phyloP scores from a whole-genome alignment of 1,140 invertebrate species.

The Drosophila lacertosa region DNA sequence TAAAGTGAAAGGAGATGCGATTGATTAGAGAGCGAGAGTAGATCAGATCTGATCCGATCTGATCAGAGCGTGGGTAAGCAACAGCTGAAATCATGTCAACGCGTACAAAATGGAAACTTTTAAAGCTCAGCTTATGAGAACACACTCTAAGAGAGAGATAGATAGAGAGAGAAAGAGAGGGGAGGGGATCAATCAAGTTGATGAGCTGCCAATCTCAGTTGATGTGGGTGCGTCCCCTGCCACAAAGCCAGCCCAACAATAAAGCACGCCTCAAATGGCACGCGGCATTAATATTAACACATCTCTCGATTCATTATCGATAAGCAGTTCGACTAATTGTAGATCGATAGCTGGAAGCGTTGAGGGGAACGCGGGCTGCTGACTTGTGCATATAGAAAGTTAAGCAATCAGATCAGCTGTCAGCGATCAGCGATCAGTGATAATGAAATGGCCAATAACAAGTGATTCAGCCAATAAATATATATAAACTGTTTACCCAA shows the following conservation, averaged over 20 bases:
- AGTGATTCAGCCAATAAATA: no score
- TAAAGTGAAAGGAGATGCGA: conserved; percentile 74
- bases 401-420: not conserved
- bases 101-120: conserved; percentile 64
- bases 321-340: conserved; percentile 32
- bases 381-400: conserved; percentile 56
- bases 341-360: not conserved
- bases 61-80: conserved; percentile 40
- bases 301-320: conserved; percentile 35
- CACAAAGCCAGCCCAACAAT: not conserved
- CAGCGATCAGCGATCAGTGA: no score
- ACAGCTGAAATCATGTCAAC: conserved; percentile 63
- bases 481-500: no score
- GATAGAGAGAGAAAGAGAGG: not conserved
- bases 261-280: conserved; percentile 20
- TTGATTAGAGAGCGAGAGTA: conserved; percentile 55
- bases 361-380: no score
- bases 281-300: conserved; percentile 44
- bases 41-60: conserved; percentile 36
- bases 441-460: no score
- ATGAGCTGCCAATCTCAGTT: conserved; percentile 5
- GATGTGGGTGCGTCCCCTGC: conserved; percentile 8
- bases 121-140: conserved; percentile 8
- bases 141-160: no score
- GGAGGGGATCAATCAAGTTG: not conserved